Base-by-base conservation (phyloP, 1,140 invertebrate species). In the Drosophila malerkotliana region DNA sequence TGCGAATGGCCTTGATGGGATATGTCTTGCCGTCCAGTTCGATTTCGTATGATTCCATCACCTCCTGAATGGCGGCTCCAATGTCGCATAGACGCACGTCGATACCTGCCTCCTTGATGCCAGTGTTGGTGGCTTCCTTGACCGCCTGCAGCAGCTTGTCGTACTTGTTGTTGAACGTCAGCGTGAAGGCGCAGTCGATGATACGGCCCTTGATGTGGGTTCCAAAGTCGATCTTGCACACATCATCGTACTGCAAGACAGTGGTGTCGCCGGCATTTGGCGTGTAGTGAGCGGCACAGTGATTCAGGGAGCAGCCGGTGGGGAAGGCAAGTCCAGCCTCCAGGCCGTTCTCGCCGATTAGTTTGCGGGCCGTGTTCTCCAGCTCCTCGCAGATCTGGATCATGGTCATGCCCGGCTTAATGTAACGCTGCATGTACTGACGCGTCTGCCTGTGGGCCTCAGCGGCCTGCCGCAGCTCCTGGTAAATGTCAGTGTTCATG, bases 211-310 rank as follows among this genome's bases (percentile, higher is more conserved):
- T 99, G 48, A 99, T 98, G 92, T 99, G 99, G 30, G 98, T 99
- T 56, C 99, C 99, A 93, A 99, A 99, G 93, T 99, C 99, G 90
- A 99, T 99, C 93, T 99, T 99, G 58, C 98, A 98, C 3, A 99
- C 98, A 93, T 99, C 99, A 92, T 99, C 98, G 88, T 98, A 97
- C 71, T 96, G 94, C 12, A 99, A 93, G 18, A 99, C 98, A 0
- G 98, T 99, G 3, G 95, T 94, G 92, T 99, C 99, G 12, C 99
- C 99, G 68, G 97, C 97, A 93, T 99, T 99, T 47, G 99, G 99
- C 14, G 99, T 99, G 90, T 99, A 99, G 93, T 99, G 99, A 62
- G 99, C 99, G 74, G 99, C 99, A 92, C 98, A 99, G 92, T 99
- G 96, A 93, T 99, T 99, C 15, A 99, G 94, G 5, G 98, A 99